A percentile compares a stretch with the other conserved stretches of the same genome.
phyloP scores from a whole-genome alignment of 2,113 vertebrate genomes.

The Pangasianodon gigas region DNA sequence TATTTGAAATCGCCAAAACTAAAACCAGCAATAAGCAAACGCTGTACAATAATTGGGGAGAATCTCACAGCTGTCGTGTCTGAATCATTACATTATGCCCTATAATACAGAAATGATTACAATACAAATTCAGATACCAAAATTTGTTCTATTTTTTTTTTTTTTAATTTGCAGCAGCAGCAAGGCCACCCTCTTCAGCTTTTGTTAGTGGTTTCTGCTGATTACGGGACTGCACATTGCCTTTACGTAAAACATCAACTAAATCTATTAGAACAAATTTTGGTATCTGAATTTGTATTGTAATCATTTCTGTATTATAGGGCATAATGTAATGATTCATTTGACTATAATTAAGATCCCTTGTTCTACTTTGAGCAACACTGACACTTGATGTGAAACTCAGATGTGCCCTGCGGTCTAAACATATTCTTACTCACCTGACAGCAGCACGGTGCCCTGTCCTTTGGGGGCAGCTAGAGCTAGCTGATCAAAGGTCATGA shows the following conservation, averaged over 20 bases:
- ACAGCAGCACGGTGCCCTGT: slow-evolving; percentile 85
- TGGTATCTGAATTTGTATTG: not conserved
- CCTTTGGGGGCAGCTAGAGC: slow-evolving; percentile 87
- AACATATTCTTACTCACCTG: slow-evolving; percentile 70
- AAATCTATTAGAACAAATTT: not conserved
- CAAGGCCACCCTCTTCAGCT: not conserved
- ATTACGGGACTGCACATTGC: not conserved
- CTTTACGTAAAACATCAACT: not conserved
- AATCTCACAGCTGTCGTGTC: not conserved
- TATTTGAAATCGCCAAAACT: not conserved
- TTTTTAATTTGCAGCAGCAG: not conserved
- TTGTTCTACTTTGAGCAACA: not conserved
- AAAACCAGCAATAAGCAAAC: not conserved
- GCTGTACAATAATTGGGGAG: not conserved
- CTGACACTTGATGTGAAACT: not conserved
- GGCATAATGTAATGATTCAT: not conserved
- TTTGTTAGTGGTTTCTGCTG: not conserved
- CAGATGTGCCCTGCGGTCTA: not conserved
- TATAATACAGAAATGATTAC: not conserved
- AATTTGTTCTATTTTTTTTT: not conserved
- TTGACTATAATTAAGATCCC: not conserved
- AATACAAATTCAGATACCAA: not conserved
- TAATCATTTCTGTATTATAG: not conserved
- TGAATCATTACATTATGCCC: not conserved
- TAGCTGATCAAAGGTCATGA: slow-evolving; percentile 91